Evolutionary conservation across 2,888 invertebrate species (phyloP), one percentile per base, ranked within the genome.

Genomic region (Lathronympha strigana): DNA sequence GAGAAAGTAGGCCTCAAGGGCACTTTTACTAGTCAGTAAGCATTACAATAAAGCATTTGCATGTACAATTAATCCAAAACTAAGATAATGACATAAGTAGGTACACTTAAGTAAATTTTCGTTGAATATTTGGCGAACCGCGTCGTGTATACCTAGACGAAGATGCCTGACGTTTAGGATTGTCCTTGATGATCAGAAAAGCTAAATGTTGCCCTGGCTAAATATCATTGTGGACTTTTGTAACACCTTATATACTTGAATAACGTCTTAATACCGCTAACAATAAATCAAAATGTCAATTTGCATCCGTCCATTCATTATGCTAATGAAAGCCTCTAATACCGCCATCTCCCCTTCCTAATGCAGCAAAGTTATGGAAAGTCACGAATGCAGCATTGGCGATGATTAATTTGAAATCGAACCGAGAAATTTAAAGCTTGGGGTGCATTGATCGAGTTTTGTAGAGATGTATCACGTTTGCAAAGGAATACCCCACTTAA

Each of bases 361-460:
- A 64, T 64, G 45, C 58, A 28, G 28, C 2, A 6, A 25, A 53
- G 17, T 45, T 64, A 64, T 60, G 64, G 19, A 25, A 19, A 51
- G 64, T 64, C 64, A 64, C 64, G 64, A 45, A 11, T 60, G 53
- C 50, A 50, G 47, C 43, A 11, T 45, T 21, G 40, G 25, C n/a
- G n/a, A 23, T n/a, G 36, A 25, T 23, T 50, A 38, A 15, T 17
- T 21, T 23, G 33, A 57, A 28, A 15, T 49, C 38, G 17, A 25
- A 25, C 38, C 28, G n/a, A 28, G 43, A 51, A 8, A 4, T 40
- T 54, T 21, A 6, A 13, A 1, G 2, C 2, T n/a, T 19, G 13
- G 43, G 19, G 43, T 21, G 5, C 4, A 9, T 45, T 11, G 1
- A 4, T 45, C 15, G 38, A 43, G 23, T 47, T 47, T 47, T 1